Base-by-base conservation (phyloP, 2,113 vertebrate genomes). In the Taurulus bubalis region DNA sequence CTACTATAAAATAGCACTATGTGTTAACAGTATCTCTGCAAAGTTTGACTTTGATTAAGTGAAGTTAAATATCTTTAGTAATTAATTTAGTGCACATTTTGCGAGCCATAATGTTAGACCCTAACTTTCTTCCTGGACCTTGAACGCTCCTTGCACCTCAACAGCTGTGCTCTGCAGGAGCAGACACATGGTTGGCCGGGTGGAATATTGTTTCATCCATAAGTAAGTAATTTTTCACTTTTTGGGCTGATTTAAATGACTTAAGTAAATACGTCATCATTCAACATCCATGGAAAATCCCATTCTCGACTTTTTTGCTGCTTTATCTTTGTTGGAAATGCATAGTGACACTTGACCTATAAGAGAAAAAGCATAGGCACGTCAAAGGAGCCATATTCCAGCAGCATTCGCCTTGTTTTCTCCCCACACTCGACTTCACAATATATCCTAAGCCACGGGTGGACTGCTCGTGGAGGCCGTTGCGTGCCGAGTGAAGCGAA, bases 321-420 rank as follows among this genome's bases (percentile, higher is more conserved):
- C 49, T 59, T 28, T 20, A 20, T 40, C 55, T 69, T 59, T 55
- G 26, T 69, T 49, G 26, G 30, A 47, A 14, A 68, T 68, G 24
- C 15, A 9, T 4, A 38, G 32, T 53, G 45, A 53, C 40, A 66
- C n/a, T 18, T 81, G 71, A 75, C 45, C n/a, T 34, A 11, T 47
- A 20, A 20, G 49, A 30, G 42, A 66, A 59, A 26, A 59, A 34
- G 24, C 67, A 30, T 0, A 32, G 30, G 51, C 18, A 45, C 28
- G 34, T 66, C 34, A 62, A 71, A 8, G 11, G 18, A 68, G 56
- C 56, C 28, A 7, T 74, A 66, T 12, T 74, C 34, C 63, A 60
- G 6, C 40, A 45, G 15, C 3, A 18, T 28, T 66, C 14, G 1
- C 24, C 7, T 4, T 24, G 26, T 55, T 70, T 45, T 12, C 0